These are phyloP conservation scores for Chiloscyllium plagiosum DNA, from an alignment of 2,113 vertebrate genomes.

Conservation along the genomic window DNA sequence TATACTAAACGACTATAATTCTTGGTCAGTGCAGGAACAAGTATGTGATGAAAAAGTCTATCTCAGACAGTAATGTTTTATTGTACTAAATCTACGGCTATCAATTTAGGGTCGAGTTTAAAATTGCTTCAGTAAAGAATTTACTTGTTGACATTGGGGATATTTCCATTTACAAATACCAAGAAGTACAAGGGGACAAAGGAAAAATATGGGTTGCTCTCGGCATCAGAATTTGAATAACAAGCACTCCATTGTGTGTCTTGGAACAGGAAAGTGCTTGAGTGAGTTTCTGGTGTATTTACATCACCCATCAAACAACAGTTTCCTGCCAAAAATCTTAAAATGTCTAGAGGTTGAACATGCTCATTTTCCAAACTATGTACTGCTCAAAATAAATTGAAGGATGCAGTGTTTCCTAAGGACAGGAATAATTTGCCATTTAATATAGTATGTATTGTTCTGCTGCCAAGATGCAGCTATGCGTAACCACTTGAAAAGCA, in stretches of 20 bases:
- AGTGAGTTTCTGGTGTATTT: not conserved
- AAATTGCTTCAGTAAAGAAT: constrained; percentile 1
- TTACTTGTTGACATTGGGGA: not conserved
- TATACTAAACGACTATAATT: constrained; percentile 5
- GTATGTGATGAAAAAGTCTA: not conserved
- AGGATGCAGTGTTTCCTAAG: not conserved
- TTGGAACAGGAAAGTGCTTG: not conserved
- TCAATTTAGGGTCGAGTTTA: not conserved
- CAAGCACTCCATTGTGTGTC: not conserved
- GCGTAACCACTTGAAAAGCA: not conserved
- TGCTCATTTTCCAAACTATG: not conserved
- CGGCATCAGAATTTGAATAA: not conserved
- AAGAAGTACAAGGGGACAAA: not conserved
- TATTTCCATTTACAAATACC: not conserved
- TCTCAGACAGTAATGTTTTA: not conserved
- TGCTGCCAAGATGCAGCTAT: not conserved
- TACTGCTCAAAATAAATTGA: not conserved
- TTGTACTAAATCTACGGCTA: not conserved
- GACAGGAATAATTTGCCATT: not conserved
- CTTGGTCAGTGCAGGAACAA: not conserved
- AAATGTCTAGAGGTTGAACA: not conserved
- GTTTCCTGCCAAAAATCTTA: not conserved
- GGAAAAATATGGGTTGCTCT: not conserved
- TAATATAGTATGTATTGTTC: not conserved
- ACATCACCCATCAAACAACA: not conserved